A percentile compares a stretch with the other conserved stretches of the same genome.
These are phyloP conservation scores for Exaiptasia diaphana DNA, from an alignment of 64 coral and sea anemone species.

Conservation along the genomic window DNA sequence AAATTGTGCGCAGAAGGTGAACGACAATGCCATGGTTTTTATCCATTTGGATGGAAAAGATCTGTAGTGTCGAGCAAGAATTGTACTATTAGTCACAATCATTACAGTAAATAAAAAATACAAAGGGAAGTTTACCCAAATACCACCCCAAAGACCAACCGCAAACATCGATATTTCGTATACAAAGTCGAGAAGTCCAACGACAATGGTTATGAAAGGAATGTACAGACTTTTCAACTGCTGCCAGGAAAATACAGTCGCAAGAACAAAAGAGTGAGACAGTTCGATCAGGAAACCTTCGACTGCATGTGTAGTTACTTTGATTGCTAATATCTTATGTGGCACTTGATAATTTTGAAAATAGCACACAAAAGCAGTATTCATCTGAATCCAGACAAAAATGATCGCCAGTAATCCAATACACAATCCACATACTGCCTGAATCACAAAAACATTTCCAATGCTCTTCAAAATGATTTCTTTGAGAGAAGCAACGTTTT, in stretches of 20 bases:
- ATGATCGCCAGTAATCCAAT: slow-evolving; percentile 22
- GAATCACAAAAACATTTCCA: slow-evolving; percentile 4
- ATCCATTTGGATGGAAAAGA: background rate
- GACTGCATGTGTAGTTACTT: no score
- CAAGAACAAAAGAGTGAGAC: no score
- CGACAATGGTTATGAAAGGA: no score
- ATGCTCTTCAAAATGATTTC: slow-evolving; percentile 2
- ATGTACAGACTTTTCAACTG: no score
- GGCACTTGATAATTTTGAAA: background rate
- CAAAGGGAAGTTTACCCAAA: slow-evolving; percentile 8
- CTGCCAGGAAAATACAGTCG: no score
- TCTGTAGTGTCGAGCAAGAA: slow-evolving; percentile 16
- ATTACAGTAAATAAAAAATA: slow-evolving; percentile 20
- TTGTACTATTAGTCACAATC: slow-evolving; percentile 3
- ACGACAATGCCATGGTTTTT: background rate
- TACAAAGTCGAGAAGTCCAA: no score
- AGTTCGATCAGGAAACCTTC: no score
- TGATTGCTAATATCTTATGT: no score
- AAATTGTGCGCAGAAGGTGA: slow-evolving; percentile 35
- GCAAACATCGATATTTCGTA: no score
- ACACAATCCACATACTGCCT: background rate
- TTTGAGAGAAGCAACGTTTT: background rate
- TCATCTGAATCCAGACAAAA: slow-evolving; percentile 62
- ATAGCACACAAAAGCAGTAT: slow-evolving; percentile 58
- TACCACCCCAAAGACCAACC: slow-evolving; percentile 34